Evolutionary conservation across 1,140 invertebrate species (phyloP).

Genomic region (Drosophila persimilis): DNA sequence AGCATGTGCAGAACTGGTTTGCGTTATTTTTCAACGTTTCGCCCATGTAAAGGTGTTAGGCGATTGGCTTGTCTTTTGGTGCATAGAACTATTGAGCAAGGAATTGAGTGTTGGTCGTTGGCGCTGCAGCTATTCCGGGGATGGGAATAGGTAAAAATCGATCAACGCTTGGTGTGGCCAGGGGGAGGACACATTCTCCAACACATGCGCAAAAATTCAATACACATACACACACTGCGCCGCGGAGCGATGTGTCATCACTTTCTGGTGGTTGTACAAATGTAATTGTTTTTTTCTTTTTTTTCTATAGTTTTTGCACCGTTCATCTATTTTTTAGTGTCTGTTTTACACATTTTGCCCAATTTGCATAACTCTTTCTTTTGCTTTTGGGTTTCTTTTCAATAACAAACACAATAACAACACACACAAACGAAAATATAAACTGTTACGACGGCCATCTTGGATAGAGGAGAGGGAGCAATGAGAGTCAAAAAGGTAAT

Average conservation of each 20-base stretch:
- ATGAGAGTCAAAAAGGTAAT: constrained; percentile 52
- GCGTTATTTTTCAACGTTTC: constrained; percentile 40
- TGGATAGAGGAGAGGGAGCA: constrained; percentile 59
- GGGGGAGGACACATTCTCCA: constrained; percentile 51
- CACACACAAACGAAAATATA: constrained; percentile 65
- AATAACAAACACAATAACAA: constrained; percentile 77
- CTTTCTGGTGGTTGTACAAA: constrained; percentile 63
- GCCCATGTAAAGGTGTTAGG: constrained; percentile 49
- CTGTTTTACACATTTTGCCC: constrained; percentile 45
- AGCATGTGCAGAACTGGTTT: constrained; percentile 76
- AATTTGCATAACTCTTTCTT: constrained; percentile 71
- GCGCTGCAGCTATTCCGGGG: constrained; percentile 11
- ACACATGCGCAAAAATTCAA: constrained; percentile 68
- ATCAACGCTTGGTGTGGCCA: constrained; percentile 47
- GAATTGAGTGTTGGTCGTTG: constrained; percentile 31
- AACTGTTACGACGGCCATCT: constrained; percentile 79
- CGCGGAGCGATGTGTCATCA: constrained; percentile 68
- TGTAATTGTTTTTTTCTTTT: constrained; percentile 52
- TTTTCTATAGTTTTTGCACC: constrained; percentile 17
- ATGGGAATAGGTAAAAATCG: constrained; percentile 67
- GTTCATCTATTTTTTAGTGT: constrained; percentile 21
- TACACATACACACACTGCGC: constrained; percentile 40
- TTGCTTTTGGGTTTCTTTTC: constrained; percentile 56
- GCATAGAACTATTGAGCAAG: constrained; percentile 44
- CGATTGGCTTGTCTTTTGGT: constrained; percentile 11